phyloP scores from a whole-genome alignment of 2,797 vertebrate species.

The Sarcophilus harrisii region DNA sequence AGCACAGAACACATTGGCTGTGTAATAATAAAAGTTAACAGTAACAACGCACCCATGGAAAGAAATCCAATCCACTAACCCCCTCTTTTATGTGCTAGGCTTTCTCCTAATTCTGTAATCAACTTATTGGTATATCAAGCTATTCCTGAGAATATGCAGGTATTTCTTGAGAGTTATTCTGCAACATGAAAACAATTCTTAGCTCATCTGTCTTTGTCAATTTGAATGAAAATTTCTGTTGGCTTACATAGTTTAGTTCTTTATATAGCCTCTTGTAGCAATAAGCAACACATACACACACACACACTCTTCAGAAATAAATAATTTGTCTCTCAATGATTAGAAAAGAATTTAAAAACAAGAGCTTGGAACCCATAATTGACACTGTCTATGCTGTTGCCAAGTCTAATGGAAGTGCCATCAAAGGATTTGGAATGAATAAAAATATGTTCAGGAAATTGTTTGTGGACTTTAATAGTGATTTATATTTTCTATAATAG shows the following conservation, averaged over 20 bases:
- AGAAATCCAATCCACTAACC: background rate
- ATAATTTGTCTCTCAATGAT: slow-evolving; percentile 11
- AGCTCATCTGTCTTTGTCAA: background rate
- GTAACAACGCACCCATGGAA: background rate
- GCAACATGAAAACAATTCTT: background rate
- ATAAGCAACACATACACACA: background rate
- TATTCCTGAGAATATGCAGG: background rate
- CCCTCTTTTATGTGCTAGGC: background rate
- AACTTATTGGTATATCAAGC: background rate
- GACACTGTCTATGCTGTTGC: background rate
- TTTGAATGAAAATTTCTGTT: background rate
- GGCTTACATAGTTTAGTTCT: background rate
- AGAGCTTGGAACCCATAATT: background rate
- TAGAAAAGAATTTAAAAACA: slow-evolving; percentile 1
- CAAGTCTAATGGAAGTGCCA: slow-evolving; percentile 11
- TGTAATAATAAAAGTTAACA: background rate
- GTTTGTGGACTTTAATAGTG: slow-evolving; percentile 17
- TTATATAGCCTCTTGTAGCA: background rate
- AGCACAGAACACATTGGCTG: background rate
- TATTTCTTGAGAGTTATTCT: background rate
- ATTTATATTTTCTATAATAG: slow-evolving; percentile 21
- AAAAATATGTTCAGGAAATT: slow-evolving; percentile 3
- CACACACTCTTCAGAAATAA: background rate
- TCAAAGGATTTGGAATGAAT: background rate
- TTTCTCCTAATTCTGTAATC: background rate